Evolutionary conservation across 2,113 vertebrate species (phyloP).

Genomic region (human (Homo sapiens)): DNA sequence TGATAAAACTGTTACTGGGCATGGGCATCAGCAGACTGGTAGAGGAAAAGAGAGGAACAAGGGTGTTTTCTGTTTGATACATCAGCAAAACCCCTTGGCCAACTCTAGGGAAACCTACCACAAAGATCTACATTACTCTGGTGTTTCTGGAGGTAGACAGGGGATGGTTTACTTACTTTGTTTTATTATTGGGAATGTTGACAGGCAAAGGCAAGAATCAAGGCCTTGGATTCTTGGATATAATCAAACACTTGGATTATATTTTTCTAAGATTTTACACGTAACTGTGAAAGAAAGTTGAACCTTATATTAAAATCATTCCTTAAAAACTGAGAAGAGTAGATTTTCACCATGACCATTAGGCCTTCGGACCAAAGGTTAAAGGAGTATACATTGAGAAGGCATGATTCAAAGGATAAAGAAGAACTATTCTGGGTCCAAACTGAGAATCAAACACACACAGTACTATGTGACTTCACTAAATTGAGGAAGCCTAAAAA

Average conservation of each 20-base stretch:
- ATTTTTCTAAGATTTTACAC: neutral
- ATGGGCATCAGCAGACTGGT: neutral
- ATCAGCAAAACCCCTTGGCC: neutral
- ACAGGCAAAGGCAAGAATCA: neutral
- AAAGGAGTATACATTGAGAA: neutral
- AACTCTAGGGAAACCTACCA: neutral
- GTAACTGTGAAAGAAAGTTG: neutral
- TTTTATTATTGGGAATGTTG: neutral
- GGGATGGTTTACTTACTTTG: neutral
- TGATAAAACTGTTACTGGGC: neutral
- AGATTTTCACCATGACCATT: neutral
- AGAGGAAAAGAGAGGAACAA: neutral
- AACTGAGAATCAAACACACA: neutral
- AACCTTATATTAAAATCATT: neutral
- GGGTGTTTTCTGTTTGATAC: neutral
- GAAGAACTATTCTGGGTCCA: neutral
- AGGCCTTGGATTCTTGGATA: neutral
- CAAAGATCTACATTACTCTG: neutral
- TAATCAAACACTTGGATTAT: neutral
- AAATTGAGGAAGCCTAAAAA: neutral
- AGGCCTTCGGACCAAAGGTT: neutral
- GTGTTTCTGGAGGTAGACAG: neutral
- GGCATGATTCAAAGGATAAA: neutral
- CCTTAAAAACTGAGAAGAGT: neutral
- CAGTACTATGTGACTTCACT: neutral